Conservation (phyloP, 2,888 invertebrate species). For the Druceiella hillmani region DNA sequence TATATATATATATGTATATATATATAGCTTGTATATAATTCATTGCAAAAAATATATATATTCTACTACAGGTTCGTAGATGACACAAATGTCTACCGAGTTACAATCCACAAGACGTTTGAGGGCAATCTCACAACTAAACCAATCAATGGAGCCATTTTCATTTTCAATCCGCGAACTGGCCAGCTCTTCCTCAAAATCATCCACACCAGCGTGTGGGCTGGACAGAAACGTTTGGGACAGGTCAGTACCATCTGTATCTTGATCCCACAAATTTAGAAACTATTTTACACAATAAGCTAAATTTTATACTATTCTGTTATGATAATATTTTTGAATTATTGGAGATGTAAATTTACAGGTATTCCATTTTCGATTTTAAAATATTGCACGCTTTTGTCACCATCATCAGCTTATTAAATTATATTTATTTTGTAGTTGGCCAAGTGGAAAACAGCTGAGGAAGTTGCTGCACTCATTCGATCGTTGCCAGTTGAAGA, state of each 20-base stretch:
- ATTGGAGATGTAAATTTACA: no score
- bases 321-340: no score
- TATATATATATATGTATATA: no score
- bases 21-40: no score
- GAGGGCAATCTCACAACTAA: constrained; percentile 99
- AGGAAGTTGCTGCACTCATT: constrained; percentile 99
- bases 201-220: constrained; percentile 99
- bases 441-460: constrained; percentile 99
- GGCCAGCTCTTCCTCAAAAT: constrained; percentile 99
- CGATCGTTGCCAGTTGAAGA: constrained; percentile 98
- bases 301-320: no score
- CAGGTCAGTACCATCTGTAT: constrained; percentile 52
- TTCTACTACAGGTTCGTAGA: constrained; percentile 79
- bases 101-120: constrained; percentile 99
- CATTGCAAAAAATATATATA: no score
- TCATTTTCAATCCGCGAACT: constrained; percentile 98
- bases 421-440: constrained; percentile 61
- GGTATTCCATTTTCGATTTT: no score
- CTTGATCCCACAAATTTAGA: no score
- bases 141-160: constrained; percentile 99
- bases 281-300: no score
- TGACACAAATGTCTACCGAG: constrained; percentile 98
- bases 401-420: no score
- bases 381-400: no score
- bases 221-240: constrained; percentile 98